Base-by-base conservation (phyloP, 2,113 vertebrate species). In the Irena cyanogastra region DNA sequence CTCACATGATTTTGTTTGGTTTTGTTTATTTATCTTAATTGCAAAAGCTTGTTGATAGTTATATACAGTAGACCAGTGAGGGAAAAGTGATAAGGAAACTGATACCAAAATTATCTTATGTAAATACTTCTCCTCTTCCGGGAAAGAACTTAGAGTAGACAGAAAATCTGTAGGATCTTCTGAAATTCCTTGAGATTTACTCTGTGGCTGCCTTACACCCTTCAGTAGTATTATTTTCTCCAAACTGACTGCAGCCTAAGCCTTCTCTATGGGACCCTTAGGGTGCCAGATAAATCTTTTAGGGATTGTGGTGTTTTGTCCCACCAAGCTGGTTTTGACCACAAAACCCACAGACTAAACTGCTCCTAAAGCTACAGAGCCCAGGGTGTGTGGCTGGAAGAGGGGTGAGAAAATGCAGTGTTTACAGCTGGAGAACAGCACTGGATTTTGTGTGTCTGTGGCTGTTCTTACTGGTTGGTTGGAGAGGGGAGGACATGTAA, bases 391-490 rank as follows among this genome's bases (percentile, higher is more conserved):
- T 11, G n/a, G 41, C 26, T 37, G 72, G 49, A 44, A 24, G 31
- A 65, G 13, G 9, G 7, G 6, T 42, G 35, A 23, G 37, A 24
- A 78, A 82, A 44, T 13, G 19, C 37, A 6, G 22, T 2, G 8
- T 26, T 63, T n/a, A 3, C 31, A n/a, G 21, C 9, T 64, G 72
- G 26, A 45, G 35, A 50, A 6, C 1, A 65, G 37, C 8, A 1
- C 33, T 28, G n/a, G 30, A 17, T 42, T 50, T 71, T 7, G 1
- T 6, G 47, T 31, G 4, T 17, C 23, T 1, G 0, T 21, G 52
- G 3, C n/a, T 66, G 42, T 21, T 1, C 4, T 45, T 24, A 8
- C 3, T 1, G 3, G 15, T 13, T 7, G 4, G 3, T 2, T 31
- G 79, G 35, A 56, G 45, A 69, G 3, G 4, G 16, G 47, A 53